Evolutionary conservation across 2,113 vertebrate species (phyloP), one percentile per base, ranked within the genome.

Genomic region (Seriola rivoliana): DNA sequence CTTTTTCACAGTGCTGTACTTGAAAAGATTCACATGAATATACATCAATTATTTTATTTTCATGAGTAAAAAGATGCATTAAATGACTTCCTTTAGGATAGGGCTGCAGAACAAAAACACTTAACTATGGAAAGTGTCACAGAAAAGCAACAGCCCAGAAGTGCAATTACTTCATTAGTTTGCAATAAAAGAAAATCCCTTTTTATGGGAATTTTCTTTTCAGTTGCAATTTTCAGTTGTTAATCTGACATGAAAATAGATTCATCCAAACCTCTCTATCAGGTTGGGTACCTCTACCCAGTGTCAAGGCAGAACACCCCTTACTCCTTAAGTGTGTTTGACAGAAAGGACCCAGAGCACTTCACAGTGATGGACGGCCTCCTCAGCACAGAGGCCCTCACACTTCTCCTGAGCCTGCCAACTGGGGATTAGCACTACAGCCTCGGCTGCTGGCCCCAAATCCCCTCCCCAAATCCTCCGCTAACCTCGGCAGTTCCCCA

Each of bases 341-440:
- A 89, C 80, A 88, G 86, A 81, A 57, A 52, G 66, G 81, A 84
- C 69, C 74, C 82, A 72, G 78, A 86, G 50, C 78, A 88, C 91
- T 85, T 90, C 71, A 73, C 73, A 55, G 75, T 82, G 89, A 90
- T 80, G 80, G 86, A 89, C 59, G 73, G 84, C 66, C 75, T 86
- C 78, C 77, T 80, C 75, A 75, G 75, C 74, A 63, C 80, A 67
- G 82, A 84, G 67, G 80, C 84, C 67, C 75, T 93, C 89, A 72
- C 82, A 85, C 86, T 88, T 89, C 83, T 90, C 75, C 82, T 69
- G 48, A 67, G 78, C 82, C 71, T 84, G 86, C 91, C 90, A 93
- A 87, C 84, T 85, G 80, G 81, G 91, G 92, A 93, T 93, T 93
- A 93, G 78, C 92, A 69, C 86, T 14, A 80, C 78, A 81, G 81